Evolutionary conservation across 2,113 vertebrate species (phyloP), one percentile per base, ranked within the genome.

Genomic region (Hippolais icterina): DNA sequence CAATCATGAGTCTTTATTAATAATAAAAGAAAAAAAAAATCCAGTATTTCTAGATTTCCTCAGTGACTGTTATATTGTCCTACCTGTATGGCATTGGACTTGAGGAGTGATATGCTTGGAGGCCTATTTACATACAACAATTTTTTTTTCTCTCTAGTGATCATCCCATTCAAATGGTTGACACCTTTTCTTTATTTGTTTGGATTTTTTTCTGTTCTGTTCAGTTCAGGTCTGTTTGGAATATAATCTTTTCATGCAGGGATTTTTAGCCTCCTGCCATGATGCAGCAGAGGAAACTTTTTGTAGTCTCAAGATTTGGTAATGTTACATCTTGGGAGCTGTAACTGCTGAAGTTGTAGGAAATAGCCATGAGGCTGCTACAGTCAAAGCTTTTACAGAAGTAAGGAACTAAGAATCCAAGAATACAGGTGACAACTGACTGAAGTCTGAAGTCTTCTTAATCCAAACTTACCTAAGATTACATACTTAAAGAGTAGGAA

Each of bases 161-260:
- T 39, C 23, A 20, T 79, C 41, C 5, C 12, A 28, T 74, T 70
- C 23, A 71, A 49, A 37, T 0, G 3, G 9, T 18, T 63, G 22
- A n/a, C 9, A 49, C 7, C 7, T 85, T 74, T 75, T 68, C 15
- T 71, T 78, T 53, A 15, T 10, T 83, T 61, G 22, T 12, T 91
- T 44, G 54, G 2, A 28, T 23, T 49, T 52, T 28, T 7, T 9
- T 1, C 8, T 19, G 3, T 9, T 1, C 8, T 19, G 3, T 47
- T 69, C 31, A n/a, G 5, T 59, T 87, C 66, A 70, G 6, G 33
- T 47, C 28, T 86, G 23, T 39, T 89, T 59, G 52, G 33, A 92
- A 24, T 59, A 12, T 28, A 27, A 31, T 23, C 4, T 69, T 88
- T 63, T 41, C 24, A 21, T 22, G 11, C 1, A 23, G 17, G 2